Evolutionary conservation across 1,140 invertebrate genomes (phyloP), one percentile per base, ranked within the genome.

Genomic region (Danaus melanippus): DNA sequence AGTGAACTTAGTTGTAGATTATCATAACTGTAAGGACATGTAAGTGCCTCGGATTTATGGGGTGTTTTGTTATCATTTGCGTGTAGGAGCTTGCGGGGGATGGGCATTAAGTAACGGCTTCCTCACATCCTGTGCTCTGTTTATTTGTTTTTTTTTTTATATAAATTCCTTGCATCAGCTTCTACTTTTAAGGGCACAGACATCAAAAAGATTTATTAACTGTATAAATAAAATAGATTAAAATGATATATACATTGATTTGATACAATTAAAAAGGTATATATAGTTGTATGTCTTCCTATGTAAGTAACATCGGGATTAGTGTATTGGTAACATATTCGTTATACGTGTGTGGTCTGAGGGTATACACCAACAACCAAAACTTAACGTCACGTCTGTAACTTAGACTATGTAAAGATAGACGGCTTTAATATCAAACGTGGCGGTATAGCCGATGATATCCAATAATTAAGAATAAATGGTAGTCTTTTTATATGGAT

Each of bases 21-120:
- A 86, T 84, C 83, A 86, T 84, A 83, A 86, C 60, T 74, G 46
- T 74, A 86, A 84, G 81, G 66, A 83, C 80, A 84, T 84, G 63
- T 84, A 86, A 86, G 83, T 86, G 83, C 83, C 83, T 86, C 81
- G 71, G 69, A 77, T 73, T 75, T 64, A 74, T 72, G 77, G 76
- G 82, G 82, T 78, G 77, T 71, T 82, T 12, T 53, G 51, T 57
- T 32, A 53, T 61, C n/a, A 46, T 60, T 60, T 55, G 58, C 52
- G 58, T 17, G 32, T 50, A 32, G 51, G 6, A 32, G 21, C 21
- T 32, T 32, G 21, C 21, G 21, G 2, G 21, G 21, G 21, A 32
- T 32, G 21, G 21, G 21, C 21, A 12, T 41, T 42, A 39, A 50
- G 21, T 39, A 39, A 10, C 47, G 32, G 17, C 32, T 49, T 49